Conservation (phyloP, 2,888 invertebrate species). For the Tiphia femorata region DNA sequence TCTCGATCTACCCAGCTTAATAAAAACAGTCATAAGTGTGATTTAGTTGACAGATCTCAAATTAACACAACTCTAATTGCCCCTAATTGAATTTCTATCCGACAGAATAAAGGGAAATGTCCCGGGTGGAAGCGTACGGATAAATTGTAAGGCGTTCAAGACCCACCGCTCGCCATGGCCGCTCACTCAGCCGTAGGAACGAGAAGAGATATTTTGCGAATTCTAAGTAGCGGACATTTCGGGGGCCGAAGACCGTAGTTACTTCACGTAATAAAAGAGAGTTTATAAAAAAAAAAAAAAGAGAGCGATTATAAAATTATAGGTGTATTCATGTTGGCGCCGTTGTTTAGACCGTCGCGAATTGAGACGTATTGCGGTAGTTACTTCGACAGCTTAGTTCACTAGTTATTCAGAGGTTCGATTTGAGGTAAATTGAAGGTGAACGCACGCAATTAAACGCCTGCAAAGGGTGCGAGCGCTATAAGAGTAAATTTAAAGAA, state of each 20-base stretch:
- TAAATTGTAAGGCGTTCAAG: too few species aligned
- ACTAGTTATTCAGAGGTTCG: slow-evolving; percentile 29
- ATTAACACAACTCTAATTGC: too few species aligned
- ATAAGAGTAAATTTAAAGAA: slow-evolving; percentile 38
- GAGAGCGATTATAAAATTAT: slow-evolving; percentile 38
- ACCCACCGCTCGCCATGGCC: background rate
- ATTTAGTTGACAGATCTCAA: too few species aligned
- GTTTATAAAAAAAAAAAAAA: slow-evolving; percentile 35
- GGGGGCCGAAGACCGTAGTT: slow-evolving; percentile 28
- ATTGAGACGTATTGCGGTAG: slow-evolving; percentile 34
- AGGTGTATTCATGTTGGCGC: slow-evolving; percentile 36
- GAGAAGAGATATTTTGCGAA: too few species aligned
- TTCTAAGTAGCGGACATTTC: slow-evolving; percentile 33
- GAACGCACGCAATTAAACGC: slow-evolving; percentile 46
- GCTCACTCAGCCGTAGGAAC: background rate
- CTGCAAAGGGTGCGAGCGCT: slow-evolving; percentile 50
- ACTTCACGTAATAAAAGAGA: slow-evolving; percentile 39
- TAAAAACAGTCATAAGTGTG: too few species aligned
- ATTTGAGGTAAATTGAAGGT: slow-evolving; percentile 27
- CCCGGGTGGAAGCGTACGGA: too few species aligned
- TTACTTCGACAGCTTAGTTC: slow-evolving; percentile 29
- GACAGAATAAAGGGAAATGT: too few species aligned
- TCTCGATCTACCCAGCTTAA: too few species aligned
- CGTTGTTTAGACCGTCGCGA: slow-evolving; percentile 45
- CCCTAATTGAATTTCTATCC: too few species aligned